These are phyloP conservation scores for Lypha dubia DNA, from an alignment of 2,888 invertebrate species.

Conservation along the genomic window DNA sequence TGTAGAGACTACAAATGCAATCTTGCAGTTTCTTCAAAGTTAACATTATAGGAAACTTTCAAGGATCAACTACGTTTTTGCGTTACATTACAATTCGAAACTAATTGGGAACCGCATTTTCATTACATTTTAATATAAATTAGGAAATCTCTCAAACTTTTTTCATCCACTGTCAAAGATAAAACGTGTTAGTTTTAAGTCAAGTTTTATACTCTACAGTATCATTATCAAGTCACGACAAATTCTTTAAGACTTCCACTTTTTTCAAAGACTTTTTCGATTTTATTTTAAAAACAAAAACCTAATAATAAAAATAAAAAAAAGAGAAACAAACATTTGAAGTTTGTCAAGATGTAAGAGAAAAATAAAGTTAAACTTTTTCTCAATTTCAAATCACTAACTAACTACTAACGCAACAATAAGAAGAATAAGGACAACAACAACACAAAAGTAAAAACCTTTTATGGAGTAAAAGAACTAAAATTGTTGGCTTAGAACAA, in stretches of 20 bases:
- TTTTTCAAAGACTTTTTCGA: constrained; percentile 32
- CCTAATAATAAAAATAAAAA: constrained; percentile 19
- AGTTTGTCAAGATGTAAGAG: constrained; percentile 70
- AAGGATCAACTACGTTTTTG: too few relatives aligned
- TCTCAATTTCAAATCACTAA: constrained; percentile 65
- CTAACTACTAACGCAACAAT: constrained; percentile 42
- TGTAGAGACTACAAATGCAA: too few relatives aligned
- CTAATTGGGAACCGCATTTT: too few relatives aligned
- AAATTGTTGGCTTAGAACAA: constrained; percentile 43
- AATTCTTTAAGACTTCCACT: constrained; percentile 75
- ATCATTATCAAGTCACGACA: constrained; percentile 82
- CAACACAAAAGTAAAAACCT: constrained; percentile 33
- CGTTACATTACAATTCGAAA: too few relatives aligned
- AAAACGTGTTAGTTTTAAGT: constrained; percentile 69
- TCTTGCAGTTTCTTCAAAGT: too few relatives aligned
- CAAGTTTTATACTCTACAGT: constrained; percentile 68
- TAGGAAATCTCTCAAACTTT: background rate
- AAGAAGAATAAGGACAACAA: constrained; percentile 22
- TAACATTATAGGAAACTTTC: too few relatives aligned
- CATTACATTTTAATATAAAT: background rate
- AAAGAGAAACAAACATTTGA: constrained; percentile 53
- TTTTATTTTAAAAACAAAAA: constrained; percentile 35
- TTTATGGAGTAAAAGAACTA: constrained; percentile 69
- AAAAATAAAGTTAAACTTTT: constrained; percentile 71
- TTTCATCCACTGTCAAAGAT: constrained; percentile 35